phyloP scores from a whole-genome alignment of 2,888 invertebrate genomes.

The Scelioninae gen. 1 region DNA sequence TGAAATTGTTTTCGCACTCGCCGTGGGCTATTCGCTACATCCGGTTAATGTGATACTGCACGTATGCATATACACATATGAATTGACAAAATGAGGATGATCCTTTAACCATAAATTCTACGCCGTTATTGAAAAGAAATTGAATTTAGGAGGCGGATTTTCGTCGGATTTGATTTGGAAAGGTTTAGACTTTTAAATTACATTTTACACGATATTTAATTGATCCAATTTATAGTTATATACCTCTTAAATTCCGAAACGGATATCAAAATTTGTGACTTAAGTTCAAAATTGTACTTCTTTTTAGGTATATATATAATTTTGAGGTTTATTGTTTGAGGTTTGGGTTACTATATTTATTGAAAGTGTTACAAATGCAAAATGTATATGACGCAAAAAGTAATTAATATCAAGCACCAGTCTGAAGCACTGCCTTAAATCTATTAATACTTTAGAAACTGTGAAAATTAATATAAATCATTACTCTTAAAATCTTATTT shows the following conservation, averaged over 20 bases:
- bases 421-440: slow-evolving; percentile 4
- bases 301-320: too few species aligned
- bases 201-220: slow-evolving; percentile 8
- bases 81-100: slow-evolving; percentile 47
- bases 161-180: slow-evolving; percentile 29
- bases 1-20: slow-evolving; percentile 69
- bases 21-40: slow-evolving; percentile 62
- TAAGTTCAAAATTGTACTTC: too few species aligned
- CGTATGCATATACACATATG: slow-evolving; percentile 55
- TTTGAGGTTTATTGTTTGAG: too few species aligned
- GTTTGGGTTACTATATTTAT: too few species aligned
- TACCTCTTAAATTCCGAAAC: too few species aligned
- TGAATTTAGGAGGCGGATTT: slow-evolving; percentile 61
- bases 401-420: background rate
- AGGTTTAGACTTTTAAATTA: background rate
- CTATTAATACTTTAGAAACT: slow-evolving; percentile 47
- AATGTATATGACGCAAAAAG: background rate
- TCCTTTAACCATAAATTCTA: slow-evolving; percentile 60
- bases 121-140: slow-evolving; percentile 64
- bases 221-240: background rate
- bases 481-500: slow-evolving; percentile 57
- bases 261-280: too few species aligned
- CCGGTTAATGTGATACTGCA: slow-evolving; percentile 64
- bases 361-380: background rate
- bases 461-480: slow-evolving; percentile 59